Evolutionary conservation across 1,140 invertebrate genomes (phyloP).

Genomic region (Vanessa atalanta): DNA sequence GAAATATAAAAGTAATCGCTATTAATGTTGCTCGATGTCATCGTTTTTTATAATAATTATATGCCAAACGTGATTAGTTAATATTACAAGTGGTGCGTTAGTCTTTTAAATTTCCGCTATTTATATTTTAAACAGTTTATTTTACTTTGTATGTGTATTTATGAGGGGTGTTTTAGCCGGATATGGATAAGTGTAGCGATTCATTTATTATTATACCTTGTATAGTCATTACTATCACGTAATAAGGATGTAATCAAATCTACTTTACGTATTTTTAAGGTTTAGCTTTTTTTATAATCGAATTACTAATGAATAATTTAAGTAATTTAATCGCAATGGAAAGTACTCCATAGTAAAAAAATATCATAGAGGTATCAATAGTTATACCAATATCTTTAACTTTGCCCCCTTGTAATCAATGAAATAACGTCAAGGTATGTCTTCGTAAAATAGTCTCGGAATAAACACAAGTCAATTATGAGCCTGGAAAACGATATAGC

Average conservation of each 20-base stretch:
- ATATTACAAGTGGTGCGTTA: not conserved
- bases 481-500: constrained; percentile 2
- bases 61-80: not conserved
- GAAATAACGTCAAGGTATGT: not conserved
- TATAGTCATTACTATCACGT: not conserved
- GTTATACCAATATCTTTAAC: too few species aligned
- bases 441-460: not conserved
- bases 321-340: not conserved
- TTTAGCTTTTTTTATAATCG: not conserved
- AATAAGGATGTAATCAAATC: not conserved
- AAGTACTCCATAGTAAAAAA: too few species aligned
- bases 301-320: not conserved
- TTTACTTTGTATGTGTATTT: not conserved
- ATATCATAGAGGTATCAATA: too few species aligned
- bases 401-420: not conserved
- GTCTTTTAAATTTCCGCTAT: not conserved
- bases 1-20: not conserved
- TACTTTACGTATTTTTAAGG: not conserved
- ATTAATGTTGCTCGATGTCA: not conserved
- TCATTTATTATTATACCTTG: not conserved
- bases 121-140: not conserved
- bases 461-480: constrained; percentile 20
- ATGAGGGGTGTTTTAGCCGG: not conserved
- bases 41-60: not conserved
- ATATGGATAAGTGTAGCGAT: not conserved